Evolutionary conservation across 2,797 vertebrate species (phyloP), one percentile per base, ranked within the genome.

Genomic region (Glyptemys insculpta): DNA sequence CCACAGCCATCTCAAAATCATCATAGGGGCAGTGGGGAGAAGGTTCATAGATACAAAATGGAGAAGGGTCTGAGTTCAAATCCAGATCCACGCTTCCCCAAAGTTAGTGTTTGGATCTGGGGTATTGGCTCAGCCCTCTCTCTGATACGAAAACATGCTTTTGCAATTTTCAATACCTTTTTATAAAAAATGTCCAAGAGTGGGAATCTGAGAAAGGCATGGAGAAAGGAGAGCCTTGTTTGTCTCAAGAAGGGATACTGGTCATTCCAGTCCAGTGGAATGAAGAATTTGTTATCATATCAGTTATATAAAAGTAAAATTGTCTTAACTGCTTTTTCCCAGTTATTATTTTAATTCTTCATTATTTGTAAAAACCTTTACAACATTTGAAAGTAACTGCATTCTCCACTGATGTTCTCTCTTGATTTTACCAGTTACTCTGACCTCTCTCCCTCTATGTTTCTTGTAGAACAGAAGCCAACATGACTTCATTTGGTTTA

Each of bases 241-340:
- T 95, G 87, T 88, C 74, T 89, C 88, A 85, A 85, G 92, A 34
- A 37, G 79, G 76, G 74, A 16, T 44, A 18, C n/a, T 31, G 16
- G 78, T 84, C 47, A 89, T 91, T 94, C 47, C 53, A 83, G 21
- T 12, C 53, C 83, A 91, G 16, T 3, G n/a, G 68, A 97, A 93
- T 0, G 2, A 88, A 31, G 41, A 82, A 96, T 80, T 88, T 83
- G 62, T 23, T 5, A 79, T 88, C 93, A 87, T 0, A 0, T 29
- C 83, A 85, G 37, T 88, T 78, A 76, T 49, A 86, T 62, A 47
- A 49, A 78, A 89, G 82, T 9, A 79, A 79, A 19, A 68, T 27
- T 0, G 23, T 41, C 79, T 54, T 54, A 93, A 19, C 14, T 89
- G 81, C 21, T 91, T 80, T 56, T 59, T 72, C 8, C 44, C 4